Conservation (phyloP, 2,888 invertebrate species). For the Homarus gammarus region DNA sequence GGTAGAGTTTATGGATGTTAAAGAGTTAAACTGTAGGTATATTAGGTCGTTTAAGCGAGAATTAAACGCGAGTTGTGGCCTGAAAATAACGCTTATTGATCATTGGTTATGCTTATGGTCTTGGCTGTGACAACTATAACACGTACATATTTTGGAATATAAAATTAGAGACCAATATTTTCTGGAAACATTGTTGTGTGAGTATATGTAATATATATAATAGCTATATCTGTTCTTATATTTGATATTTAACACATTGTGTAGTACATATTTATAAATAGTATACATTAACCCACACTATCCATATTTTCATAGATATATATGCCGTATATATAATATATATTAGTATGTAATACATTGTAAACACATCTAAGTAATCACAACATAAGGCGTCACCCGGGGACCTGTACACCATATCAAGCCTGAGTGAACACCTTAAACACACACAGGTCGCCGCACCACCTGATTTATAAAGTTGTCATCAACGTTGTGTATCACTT, state of each 20-base stretch:
- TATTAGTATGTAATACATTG: neutral
- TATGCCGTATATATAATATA: neutral
- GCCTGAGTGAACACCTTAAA: neutral
- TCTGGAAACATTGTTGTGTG: neutral
- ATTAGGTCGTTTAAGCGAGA: neutral
- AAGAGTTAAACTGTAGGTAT: neutral
- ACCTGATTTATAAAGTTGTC: too few species aligned
- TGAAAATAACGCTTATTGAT: neutral
- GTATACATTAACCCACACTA: constrained; percentile 28
- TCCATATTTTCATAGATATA: constrained; percentile 24
- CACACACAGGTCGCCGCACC: neutral
- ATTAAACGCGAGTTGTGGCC: neutral
- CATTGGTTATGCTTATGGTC: neutral
- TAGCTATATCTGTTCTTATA: constrained; percentile 19
- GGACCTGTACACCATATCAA: neutral
- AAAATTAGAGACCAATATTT: constrained; percentile 6
- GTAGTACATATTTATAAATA: constrained; percentile 17
- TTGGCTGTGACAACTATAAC: neutral
- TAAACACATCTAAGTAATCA: neutral
- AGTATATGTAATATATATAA: constrained; percentile 17
- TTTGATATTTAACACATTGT: constrained; percentile 2
- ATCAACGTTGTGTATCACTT: too few species aligned
- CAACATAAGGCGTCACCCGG: neutral
- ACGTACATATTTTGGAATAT: constrained; percentile 14
- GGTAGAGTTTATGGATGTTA: neutral